These are phyloP conservation scores for Hecatera dysodea DNA, from an alignment of 2,888 invertebrate species.

Conservation along the genomic window DNA sequence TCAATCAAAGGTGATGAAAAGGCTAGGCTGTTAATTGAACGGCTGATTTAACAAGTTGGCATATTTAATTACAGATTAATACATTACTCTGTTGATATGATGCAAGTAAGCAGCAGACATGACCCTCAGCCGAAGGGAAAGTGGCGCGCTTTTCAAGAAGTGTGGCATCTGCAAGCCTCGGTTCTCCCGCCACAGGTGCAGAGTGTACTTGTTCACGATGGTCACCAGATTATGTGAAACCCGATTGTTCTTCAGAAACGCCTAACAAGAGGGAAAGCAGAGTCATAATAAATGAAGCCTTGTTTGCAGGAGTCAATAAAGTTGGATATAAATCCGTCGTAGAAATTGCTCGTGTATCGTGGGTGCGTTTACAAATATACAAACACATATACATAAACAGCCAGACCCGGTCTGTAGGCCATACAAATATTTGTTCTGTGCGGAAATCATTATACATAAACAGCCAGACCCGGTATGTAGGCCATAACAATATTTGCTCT, in stretches of 20 bases:
- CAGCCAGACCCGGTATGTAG: too few relatives aligned
- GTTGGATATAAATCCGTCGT: not conserved
- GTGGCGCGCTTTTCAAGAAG: slow-evolving; percentile 78
- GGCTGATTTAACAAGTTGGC: too few relatives aligned
- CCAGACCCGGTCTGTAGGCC: too few relatives aligned
- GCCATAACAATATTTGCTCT: too few relatives aligned
- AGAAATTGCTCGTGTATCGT: too few relatives aligned
- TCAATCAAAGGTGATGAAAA: too few relatives aligned
- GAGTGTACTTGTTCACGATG: slow-evolving; percentile 78
- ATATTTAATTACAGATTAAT: not conserved
- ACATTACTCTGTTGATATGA: slow-evolving; percentile 74
- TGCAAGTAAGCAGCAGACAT: slow-evolving; percentile 81
- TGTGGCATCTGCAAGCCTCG: slow-evolving; percentile 81
- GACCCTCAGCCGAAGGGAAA: slow-evolving; percentile 76
- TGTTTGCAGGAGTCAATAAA: not conserved
- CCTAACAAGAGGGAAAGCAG: slow-evolving; percentile 62
- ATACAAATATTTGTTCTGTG: too few relatives aligned
- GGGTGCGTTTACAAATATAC: too few relatives aligned
- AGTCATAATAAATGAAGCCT: not conserved
- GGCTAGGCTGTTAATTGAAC: too few relatives aligned
- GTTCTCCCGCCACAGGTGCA: slow-evolving; percentile 82
- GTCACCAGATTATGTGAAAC: slow-evolving; percentile 79
- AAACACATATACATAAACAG: too few relatives aligned
- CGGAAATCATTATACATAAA: too few relatives aligned
- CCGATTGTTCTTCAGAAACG: slow-evolving; percentile 82